Conservation (phyloP, 2,888 invertebrate genomes). For the Xestia rhomboidea region DNA sequence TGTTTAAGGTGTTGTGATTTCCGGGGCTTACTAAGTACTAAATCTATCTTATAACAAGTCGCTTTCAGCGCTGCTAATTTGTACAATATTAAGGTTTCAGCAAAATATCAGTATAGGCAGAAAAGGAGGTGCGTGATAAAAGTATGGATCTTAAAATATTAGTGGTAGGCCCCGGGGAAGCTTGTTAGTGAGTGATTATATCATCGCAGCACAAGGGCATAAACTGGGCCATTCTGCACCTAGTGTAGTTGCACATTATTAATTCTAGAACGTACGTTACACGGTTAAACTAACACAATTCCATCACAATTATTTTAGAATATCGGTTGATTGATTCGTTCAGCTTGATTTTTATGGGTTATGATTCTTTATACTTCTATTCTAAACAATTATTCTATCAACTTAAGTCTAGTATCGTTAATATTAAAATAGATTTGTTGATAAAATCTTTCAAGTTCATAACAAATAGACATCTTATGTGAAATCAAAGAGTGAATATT, state of each 20-base stretch:
- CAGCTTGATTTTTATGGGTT: slow-evolving; percentile 75
- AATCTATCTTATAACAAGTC: slow-evolving; percentile 27
- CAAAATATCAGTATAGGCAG: slow-evolving; percentile 6
- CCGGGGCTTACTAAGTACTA: slow-evolving; percentile 27
- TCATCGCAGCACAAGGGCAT: slow-evolving; percentile 31
- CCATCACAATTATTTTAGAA: slow-evolving; percentile 91
- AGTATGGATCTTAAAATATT: slow-evolving; percentile 9
- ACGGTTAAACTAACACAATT: slow-evolving; percentile 87
- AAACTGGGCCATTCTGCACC: slow-evolving; percentile 62
- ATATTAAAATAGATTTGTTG: slow-evolving; percentile 88
- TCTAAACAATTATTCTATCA: slow-evolving; percentile 69
- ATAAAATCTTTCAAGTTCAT: slow-evolving; percentile 88
- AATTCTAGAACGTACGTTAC: slow-evolving; percentile 75
- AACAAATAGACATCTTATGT: slow-evolving; percentile 79
- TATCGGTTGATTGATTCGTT: slow-evolving; percentile 89
- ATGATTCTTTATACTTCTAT: slow-evolving; percentile 68
- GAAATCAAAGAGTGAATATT: slow-evolving; percentile 72
- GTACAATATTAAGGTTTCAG: slow-evolving; percentile 43
- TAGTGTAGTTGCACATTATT: slow-evolving; percentile 53
- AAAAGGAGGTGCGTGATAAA: slow-evolving; percentile 12
- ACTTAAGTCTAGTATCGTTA: slow-evolving; percentile 69
- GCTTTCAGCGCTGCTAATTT: slow-evolving; percentile 51
- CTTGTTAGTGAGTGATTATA: slow-evolving; percentile 28
- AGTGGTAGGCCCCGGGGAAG: neutral
- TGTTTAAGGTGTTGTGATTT: neutral